Conservation (phyloP, 2,797 vertebrate genomes). For the Luscinia luscinia region DNA sequence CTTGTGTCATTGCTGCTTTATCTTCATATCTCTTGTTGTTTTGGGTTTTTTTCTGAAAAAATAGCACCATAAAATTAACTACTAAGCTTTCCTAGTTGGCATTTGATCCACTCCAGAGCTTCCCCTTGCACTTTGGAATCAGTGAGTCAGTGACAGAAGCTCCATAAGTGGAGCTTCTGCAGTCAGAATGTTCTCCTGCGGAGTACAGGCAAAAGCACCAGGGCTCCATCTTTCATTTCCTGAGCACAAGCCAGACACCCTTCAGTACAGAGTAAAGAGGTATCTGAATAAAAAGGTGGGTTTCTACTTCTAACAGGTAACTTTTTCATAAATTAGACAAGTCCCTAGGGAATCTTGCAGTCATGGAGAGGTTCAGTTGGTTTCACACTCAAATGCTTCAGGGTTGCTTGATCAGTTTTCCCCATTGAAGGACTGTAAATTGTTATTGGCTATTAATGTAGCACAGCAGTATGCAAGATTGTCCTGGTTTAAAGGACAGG, state of each 20-base stretch:
- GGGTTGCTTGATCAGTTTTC: neutral
- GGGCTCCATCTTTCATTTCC: neutral
- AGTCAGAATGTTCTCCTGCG: neutral
- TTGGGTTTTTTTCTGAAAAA: neutral
- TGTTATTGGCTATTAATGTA: constrained; percentile 22
- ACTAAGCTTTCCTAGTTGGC: neutral
- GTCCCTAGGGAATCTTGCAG: neutral
- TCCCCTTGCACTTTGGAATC: neutral
- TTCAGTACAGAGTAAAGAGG: neutral
- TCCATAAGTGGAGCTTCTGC: neutral
- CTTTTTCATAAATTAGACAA: neutral
- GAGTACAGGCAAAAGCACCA: neutral
- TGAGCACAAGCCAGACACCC: neutral
- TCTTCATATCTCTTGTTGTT: neutral
- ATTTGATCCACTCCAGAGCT: neutral
- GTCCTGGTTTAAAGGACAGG: too few relatives aligned
- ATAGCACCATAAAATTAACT: neutral
- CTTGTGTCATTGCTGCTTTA: neutral
- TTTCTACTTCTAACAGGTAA: neutral
- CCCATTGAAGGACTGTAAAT: neutral
- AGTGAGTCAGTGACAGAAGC: neutral
- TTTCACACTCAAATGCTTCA: constrained; percentile 29
- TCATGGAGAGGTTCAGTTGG: neutral
- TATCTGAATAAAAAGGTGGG: neutral
- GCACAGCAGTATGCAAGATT: neutral